Percentiles rank a stretch among this genome's conserved stretches.
Evolutionary conservation across 2,888 invertebrate species (phyloP).

Genomic region (Andricus quercusramuli): DNA sequence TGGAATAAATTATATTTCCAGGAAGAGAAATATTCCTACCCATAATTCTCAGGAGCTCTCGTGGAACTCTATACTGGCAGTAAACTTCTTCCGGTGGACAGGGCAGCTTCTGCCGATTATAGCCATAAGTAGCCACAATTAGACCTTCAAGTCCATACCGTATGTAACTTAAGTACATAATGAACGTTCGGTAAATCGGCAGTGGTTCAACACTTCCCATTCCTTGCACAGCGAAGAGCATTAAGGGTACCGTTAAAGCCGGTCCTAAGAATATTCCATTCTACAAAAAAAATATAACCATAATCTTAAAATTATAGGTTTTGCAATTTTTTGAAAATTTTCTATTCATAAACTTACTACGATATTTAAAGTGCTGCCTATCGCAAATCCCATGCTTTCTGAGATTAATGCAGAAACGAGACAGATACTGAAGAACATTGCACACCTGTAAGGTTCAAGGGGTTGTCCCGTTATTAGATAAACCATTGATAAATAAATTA

Average conservation of each 20-base stretch:
- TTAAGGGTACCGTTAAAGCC: constrained; percentile 90
- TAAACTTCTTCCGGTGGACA: constrained; percentile 87
- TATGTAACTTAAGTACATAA: constrained; percentile 91
- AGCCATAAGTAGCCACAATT: constrained; percentile 89
- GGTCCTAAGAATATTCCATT: constrained; percentile 95
- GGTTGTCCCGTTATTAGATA: constrained; percentile 89
- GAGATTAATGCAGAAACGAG: constrained; percentile 87
- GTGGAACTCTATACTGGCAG: constrained; percentile 87
- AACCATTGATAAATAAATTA: constrained; percentile 85
- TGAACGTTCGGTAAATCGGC: constrained; percentile 86
- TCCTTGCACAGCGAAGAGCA: constrained; percentile 92
- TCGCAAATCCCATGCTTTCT: constrained; percentile 88
- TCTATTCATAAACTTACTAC: constrained; percentile 82
- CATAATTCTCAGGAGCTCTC: constrained; percentile 87
- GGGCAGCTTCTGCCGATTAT: constrained; percentile 85
- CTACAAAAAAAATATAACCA: constrained; percentile 78
- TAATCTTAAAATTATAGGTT: background rate
- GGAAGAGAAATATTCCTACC: constrained; percentile 77
- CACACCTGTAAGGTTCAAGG: constrained; percentile 83
- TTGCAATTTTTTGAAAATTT: background rate
- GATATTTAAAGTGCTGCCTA: constrained; percentile 87
- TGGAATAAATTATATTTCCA: too few species aligned
- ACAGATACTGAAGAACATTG: constrained; percentile 86
- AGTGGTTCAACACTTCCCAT: constrained; percentile 87
- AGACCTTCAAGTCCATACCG: constrained; percentile 91